Base-by-base conservation (phyloP, 1,140 invertebrate genomes). In the Globodera rostochiensis region DNA sequence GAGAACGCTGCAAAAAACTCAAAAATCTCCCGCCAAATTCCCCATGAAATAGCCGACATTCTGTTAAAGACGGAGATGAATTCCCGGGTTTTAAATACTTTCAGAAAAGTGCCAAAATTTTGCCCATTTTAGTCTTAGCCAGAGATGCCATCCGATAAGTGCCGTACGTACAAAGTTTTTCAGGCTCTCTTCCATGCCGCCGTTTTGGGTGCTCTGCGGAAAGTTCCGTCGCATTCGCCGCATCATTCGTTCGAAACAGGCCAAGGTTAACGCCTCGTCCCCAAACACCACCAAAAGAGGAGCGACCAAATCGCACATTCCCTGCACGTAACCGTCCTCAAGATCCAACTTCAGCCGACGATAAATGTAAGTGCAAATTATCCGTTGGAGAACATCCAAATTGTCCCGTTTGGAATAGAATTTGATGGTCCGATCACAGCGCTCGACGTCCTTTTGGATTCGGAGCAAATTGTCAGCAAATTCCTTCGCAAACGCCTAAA, bases 321-420 rank as follows among this genome's bases (percentile, higher is more conserved):
- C 82, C 64, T 83, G 82, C 46, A 92, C 90, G 87, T 92, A 92
- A 8, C 96, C 96, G 74, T 94, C 93, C 70, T 96, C 94, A 82
- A 97, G 91, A 21, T 78, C 77, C 66, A 78, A 69, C 47, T 69
- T 64, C 73, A 83, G 77, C 88, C 97, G 94, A 90, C 96, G 94
- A 95, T 95, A 97, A 46, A 97, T 95, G 92, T 91, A 96, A 93
- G 95, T 97, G 93, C 95, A 96, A 94, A 98, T 97, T 69, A 98
- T 93, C 91, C 97, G 96, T 67, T 95, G 92, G n/a, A 98, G 91
- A 90, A 96, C 96, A 82, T 97, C 95, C 82, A 98, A 91, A 91
- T 98, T 97, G 80, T 94, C 93, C 64, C 93, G 92, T 15, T 92
- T 93, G 3, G 91, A 92, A 90, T 97, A 97, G 91, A 96, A 97